Conservation (phyloP, 1,140 invertebrate genomes). For the Macrobrachium nipponense region DNA sequence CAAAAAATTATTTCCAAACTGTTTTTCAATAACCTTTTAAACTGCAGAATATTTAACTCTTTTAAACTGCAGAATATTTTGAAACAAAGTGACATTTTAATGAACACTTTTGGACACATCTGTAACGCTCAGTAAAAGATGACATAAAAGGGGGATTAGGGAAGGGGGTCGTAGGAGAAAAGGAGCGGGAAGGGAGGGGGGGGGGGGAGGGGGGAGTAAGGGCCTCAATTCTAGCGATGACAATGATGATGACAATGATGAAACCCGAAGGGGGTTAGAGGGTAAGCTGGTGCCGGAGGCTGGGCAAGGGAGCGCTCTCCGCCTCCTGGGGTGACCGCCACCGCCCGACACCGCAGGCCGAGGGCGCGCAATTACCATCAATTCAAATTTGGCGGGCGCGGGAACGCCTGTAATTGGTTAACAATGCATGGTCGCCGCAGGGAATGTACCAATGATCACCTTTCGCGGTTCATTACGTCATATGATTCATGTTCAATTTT, state of each 20-base stretch:
- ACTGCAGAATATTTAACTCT: no score
- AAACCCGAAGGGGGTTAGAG: neutral
- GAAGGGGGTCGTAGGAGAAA: neutral
- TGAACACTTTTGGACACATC: neutral
- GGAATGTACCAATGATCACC: conserved; percentile 54
- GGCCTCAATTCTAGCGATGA: neutral
- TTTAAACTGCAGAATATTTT: no score
- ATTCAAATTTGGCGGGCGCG: conserved; percentile 52
- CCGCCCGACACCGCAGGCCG: conserved; percentile 37
- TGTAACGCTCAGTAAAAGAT: neutral
- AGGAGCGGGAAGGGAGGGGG: no score
- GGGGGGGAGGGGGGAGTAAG: neutral
- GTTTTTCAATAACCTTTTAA: no score
- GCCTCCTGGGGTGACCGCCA: neutral
- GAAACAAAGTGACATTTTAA: no score
- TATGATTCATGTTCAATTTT: conserved; percentile 38
- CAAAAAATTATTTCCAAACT: no score
- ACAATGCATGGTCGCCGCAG: conserved; percentile 40
- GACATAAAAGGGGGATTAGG: neutral
- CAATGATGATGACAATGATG: neutral
- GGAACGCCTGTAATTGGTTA: conserved; percentile 52
- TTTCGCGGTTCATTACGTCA: conserved; percentile 53
- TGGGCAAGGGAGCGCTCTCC: neutral
- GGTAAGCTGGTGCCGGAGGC: neutral
- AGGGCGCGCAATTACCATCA: conserved; percentile 51